These are phyloP conservation scores for Nymphalis urticae DNA, from an alignment of 2,888 invertebrate genomes.

Conservation along the genomic window DNA sequence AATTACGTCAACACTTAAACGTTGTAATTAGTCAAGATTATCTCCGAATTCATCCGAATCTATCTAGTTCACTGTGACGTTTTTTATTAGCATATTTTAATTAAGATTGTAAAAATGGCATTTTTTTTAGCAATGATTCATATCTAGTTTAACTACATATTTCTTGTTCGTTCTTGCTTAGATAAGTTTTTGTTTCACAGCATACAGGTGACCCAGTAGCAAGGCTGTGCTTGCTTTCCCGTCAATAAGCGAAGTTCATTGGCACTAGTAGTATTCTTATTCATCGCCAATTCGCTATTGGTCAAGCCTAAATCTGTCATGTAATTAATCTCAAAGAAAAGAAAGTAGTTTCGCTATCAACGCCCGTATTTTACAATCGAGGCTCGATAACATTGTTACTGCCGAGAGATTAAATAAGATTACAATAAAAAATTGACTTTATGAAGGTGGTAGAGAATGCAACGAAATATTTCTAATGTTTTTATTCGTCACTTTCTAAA, in stretches of 20 bases:
- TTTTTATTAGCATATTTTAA: slow-evolving; percentile 36
- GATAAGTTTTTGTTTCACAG: slow-evolving; percentile 55
- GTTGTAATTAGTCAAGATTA: slow-evolving; percentile 34
- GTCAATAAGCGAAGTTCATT: slow-evolving; percentile 72
- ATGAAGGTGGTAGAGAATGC: background rate
- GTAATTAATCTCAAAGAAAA: slow-evolving; percentile 68
- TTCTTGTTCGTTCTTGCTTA: slow-evolving; percentile 43
- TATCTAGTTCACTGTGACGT: slow-evolving; percentile 36
- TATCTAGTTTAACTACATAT: background rate
- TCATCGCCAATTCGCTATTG: slow-evolving; percentile 47
- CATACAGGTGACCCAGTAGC: slow-evolving; percentile 69
- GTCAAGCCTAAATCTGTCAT: slow-evolving; percentile 66
- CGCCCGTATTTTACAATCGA: slow-evolving; percentile 56
- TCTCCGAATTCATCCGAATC: slow-evolving; percentile 34
- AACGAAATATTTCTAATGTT: background rate
- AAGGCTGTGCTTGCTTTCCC: slow-evolving; percentile 71
- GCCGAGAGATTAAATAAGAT: background rate
- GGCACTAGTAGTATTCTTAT: slow-evolving; percentile 57
- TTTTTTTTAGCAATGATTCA: background rate
- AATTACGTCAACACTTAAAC: slow-evolving; percentile 26
- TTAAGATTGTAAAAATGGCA: background rate
- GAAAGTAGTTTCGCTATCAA: slow-evolving; percentile 68
- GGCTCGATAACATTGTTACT: background rate
- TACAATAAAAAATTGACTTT: slow-evolving; percentile 2
- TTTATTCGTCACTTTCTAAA: background rate